phyloP scores from a whole-genome alignment of 2,888 invertebrate genomes.

The Trissolcus japonicus region DNA sequence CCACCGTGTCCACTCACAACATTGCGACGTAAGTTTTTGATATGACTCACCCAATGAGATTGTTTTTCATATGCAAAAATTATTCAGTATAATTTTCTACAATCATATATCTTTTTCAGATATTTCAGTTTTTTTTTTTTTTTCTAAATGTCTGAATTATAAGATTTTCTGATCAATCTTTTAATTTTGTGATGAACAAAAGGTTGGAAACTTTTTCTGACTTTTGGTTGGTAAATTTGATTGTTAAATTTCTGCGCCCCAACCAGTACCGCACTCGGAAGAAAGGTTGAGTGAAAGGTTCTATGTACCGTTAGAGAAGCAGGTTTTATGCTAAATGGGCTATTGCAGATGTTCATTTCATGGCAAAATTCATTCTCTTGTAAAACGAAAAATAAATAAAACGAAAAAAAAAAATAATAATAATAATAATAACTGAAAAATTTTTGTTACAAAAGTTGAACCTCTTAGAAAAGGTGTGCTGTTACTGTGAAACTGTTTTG shows the following conservation, averaged over 20 bases:
- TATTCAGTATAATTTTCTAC: background rate
- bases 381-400: background rate
- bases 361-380: background rate
- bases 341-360: constrained; percentile 21
- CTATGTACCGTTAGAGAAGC: constrained; percentile 45
- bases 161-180: too few relatives aligned
- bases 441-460: background rate
- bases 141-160: background rate
- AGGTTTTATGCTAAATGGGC: constrained; percentile 36
- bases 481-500: background rate
- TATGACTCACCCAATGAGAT: constrained; percentile 74
- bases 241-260: background rate
- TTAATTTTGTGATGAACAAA: too few relatives aligned
- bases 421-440: background rate
- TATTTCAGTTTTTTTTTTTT: background rate
- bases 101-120: background rate
- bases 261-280: background rate
- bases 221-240: too few relatives aligned
- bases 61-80: constrained; percentile 66
- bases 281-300: constrained; percentile 53
- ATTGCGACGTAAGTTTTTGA: constrained; percentile 46
- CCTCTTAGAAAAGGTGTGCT: too few relatives aligned
- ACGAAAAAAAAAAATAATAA: background rate
- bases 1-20: constrained; percentile 60
- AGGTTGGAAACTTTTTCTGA: too few relatives aligned